These are phyloP conservation scores for Portevinia maculata DNA, from an alignment of 2,888 invertebrate species.

Conservation along the genomic window DNA sequence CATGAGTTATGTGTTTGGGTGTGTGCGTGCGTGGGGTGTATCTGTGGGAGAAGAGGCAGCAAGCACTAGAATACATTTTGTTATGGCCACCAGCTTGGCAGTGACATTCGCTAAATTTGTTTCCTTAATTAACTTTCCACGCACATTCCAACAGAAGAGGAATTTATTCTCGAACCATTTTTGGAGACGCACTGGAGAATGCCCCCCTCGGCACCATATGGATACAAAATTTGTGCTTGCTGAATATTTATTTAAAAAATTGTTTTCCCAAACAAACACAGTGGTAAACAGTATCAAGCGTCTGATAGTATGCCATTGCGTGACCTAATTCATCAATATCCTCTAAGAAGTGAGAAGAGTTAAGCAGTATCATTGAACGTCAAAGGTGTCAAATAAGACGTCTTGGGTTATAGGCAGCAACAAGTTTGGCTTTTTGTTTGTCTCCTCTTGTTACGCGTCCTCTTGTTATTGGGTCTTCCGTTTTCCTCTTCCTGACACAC, in stretches of 20 bases:
- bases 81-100: slow-evolving; percentile 35
- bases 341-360: slow-evolving; percentile 10
- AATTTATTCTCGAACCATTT: slow-evolving; percentile 32
- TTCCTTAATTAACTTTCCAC: slow-evolving; percentile 65
- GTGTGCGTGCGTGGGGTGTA: no score
- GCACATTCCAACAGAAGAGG: slow-evolving; percentile 31
- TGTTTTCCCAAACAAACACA: slow-evolving; percentile 38
- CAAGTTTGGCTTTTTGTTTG: neutral
- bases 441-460: neutral
- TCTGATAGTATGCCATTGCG: slow-evolving; percentile 32
- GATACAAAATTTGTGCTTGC: neutral
- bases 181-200: slow-evolving; percentile 18
- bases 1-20: neutral
- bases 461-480: slow-evolving; percentile 10
- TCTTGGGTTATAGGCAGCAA: neutral
- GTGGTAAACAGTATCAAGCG: slow-evolving; percentile 37
- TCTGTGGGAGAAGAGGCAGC: neutral
- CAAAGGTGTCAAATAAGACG: slow-evolving; percentile 7
- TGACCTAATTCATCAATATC: slow-evolving; percentile 54
- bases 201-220: slow-evolving; percentile 32
- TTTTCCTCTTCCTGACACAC: slow-evolving; percentile 1
- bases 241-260: slow-evolving; percentile 37
- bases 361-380: neutral
- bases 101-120: slow-evolving; percentile 58
- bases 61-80: slow-evolving; percentile 12